These are phyloP conservation scores for Oscarella lobularis DNA, from an alignment of 37 sponge, comb jelly and placozoan species.

Conservation along the genomic window DNA sequence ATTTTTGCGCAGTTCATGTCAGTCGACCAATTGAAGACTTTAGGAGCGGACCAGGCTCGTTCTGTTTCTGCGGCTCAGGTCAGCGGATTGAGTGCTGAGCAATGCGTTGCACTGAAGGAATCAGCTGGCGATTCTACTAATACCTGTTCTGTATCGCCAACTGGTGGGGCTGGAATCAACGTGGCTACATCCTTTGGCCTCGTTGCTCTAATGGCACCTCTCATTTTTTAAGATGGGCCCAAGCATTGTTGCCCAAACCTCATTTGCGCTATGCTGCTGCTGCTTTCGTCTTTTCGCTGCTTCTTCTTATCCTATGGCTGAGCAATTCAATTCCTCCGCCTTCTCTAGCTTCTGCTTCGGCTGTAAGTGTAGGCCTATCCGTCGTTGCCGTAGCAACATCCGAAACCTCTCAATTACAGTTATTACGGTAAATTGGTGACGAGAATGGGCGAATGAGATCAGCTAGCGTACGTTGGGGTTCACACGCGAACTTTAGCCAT, in stretches of 20 bases:
- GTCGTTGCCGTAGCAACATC: no score
- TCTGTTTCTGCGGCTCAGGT: not conserved
- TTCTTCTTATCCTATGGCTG: no score
- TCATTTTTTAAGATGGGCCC: not conserved
- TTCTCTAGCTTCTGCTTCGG: no score
- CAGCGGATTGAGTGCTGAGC: not conserved
- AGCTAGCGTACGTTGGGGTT: no score
- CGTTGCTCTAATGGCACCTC: not conserved
- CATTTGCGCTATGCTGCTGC: not conserved
- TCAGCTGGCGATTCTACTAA: not conserved
- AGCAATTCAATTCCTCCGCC: no score
- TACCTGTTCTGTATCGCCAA: no score
- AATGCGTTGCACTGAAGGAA: not conserved
- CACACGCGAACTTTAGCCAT: no score
- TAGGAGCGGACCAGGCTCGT: not conserved
- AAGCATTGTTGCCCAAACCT: slow-evolving; percentile 1
- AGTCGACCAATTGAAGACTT: not conserved
- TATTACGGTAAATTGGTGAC: no score
- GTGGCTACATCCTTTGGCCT: not conserved
- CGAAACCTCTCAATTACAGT: no score
- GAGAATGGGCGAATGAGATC: no score
- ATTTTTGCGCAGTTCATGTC: not conserved
- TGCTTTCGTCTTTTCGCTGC: not conserved
- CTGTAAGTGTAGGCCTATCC: no score
- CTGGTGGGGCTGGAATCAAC: not conserved